Base-by-base conservation (phyloP, 2,113 vertebrate species). In the Thalassarche chlororhynchos region DNA sequence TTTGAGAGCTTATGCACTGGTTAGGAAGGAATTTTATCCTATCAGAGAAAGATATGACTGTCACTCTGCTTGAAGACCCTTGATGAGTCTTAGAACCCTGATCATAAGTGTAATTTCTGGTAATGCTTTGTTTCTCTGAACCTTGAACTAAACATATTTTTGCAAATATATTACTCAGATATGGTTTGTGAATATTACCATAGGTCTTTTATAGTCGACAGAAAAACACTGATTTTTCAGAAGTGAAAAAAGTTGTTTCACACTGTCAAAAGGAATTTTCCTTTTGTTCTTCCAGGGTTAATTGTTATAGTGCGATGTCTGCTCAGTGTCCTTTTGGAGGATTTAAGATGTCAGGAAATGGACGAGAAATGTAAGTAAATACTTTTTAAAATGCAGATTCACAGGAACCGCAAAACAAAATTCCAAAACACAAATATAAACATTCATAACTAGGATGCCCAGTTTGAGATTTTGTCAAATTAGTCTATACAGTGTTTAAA, bases 281-380 rank as follows among this genome's bases (percentile, higher is more conserved):
- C 4, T 38, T 38, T 38, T 65, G 2, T 78, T 88, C 55, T 89
- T 94, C 34, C 54, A 99, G 99, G 99, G 98, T 99, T 82, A 99
- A 99, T 89, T 99, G 99, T 95, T 99, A 99, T 24, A 98, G 98
- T 75, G 97, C 98, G 32, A 0, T 99, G 71, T 98, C 98, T 85
- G 79, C 98, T 68, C 99, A 99, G 47, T 96, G 97, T 90, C 98
- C 99, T 19, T 99, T 99, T 85, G 99, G 99, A 86, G 99, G 99
- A 82, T 99, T 99, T 98, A 99, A 99, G 96, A 99, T 99, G 99
- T 99, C 99, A 91, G 99, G 99, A 96, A 99, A 99, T 92, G 99
- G 99, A 47, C 96, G 99, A 94, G 99, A 99, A 98, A 54, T 99
- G 99, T 99, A 98, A 99, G 99, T 98, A 92, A 83, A 95, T 51